phyloP scores from a whole-genome alignment of 2,888 invertebrate species.

The Phymatocera aterrima region DNA sequence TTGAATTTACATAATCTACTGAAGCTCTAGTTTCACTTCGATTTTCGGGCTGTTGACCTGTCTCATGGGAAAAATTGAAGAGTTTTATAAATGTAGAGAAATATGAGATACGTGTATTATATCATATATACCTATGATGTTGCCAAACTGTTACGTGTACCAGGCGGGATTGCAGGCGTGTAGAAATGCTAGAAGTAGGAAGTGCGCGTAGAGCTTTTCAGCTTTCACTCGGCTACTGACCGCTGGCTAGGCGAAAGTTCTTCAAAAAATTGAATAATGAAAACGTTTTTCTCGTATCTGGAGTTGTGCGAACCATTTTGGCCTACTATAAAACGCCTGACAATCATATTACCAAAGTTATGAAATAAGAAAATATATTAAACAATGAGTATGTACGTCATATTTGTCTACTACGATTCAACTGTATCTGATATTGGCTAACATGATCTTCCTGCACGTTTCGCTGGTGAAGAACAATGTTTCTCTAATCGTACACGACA shows the following conservation, averaged over 20 bases:
- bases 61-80: not conserved
- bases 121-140: not conserved
- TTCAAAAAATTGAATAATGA: conserved; percentile 16
- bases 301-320: not conserved
- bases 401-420: not conserved
- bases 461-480: conserved; percentile 29
- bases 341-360: not conserved
- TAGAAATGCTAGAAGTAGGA: conserved; percentile 17
- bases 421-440: conserved; percentile 26
- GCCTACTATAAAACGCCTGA: not conserved
- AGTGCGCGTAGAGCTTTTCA: conserved; percentile 26
- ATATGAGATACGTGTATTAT: not conserved
- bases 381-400: not conserved
- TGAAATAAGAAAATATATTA: not conserved
- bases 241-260: conserved; percentile 7
- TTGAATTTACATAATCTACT: not conserved
- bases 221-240: conserved; percentile 29
- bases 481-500: conserved; percentile 10
- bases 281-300: conserved; percentile 17
- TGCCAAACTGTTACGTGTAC: conserved; percentile 35
- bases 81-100: not conserved
- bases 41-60: not conserved
- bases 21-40: not conserved
- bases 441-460: conserved; percentile 29
- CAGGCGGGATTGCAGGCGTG: not conserved